Conservation (phyloP, 2,113 vertebrate genomes). For the Pelodiscus sinensis region DNA sequence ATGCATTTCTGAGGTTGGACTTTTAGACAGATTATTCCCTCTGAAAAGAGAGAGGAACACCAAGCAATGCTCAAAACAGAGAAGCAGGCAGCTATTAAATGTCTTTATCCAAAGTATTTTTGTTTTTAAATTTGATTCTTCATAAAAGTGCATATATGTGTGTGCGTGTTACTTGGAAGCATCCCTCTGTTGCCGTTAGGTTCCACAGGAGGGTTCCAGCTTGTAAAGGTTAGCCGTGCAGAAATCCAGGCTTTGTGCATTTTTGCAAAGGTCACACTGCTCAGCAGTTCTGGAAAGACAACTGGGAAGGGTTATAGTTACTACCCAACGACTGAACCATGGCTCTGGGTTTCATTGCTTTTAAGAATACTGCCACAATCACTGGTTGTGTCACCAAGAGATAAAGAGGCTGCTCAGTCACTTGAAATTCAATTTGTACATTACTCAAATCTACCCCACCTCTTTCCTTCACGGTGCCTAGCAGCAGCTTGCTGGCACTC, state of each 20-base stretch:
- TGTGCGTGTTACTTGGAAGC: conserved; percentile 54
- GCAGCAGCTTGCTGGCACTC: conserved; percentile 74
- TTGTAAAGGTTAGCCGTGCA: conserved; percentile 83
- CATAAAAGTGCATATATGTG: background rate
- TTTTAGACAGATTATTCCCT: background rate
- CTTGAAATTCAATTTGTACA: conserved; percentile 83
- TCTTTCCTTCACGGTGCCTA: conserved; percentile 74
- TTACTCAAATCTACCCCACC: conserved; percentile 69
- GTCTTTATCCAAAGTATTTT: background rate
- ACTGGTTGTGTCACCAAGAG: conserved; percentile 76
- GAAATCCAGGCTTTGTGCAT: conserved; percentile 82
- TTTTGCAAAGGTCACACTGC: conserved; percentile 83
- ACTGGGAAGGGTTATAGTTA: conserved; percentile 74
- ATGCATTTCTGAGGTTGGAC: background rate
- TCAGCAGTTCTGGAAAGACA: conserved; percentile 78
- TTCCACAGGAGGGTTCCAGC: conserved; percentile 78
- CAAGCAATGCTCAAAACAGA: background rate
- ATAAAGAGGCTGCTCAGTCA: conserved; percentile 82
- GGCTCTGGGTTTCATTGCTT: conserved; percentile 77
- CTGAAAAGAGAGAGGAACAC: background rate
- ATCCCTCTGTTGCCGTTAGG: conserved; percentile 62
- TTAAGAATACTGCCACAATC: conserved; percentile 72
- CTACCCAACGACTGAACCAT: conserved; percentile 70
- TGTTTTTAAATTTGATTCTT: background rate
- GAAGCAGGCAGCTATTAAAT: background rate